Evolutionary conservation across 2,888 invertebrate genomes (phyloP).

Genomic region (Punctoribates punctum): DNA sequence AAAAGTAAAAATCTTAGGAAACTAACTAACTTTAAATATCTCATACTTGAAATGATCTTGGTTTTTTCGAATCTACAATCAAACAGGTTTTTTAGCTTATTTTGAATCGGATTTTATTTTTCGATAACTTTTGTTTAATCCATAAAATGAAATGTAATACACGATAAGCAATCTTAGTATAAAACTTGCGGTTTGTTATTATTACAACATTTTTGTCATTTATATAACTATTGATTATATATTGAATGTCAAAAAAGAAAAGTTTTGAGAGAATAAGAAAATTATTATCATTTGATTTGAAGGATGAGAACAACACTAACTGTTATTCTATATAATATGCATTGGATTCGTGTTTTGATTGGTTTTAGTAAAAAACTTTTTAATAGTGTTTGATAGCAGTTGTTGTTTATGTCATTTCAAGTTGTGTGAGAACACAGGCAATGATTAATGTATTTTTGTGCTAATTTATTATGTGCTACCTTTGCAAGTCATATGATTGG

Average conservation of each 20-base stretch:
- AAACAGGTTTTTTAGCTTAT: conserved; percentile 8
- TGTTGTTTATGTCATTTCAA: conserved; percentile 15
- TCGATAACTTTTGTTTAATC: not conserved
- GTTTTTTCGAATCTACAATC: not conserved
- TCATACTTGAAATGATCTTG: not conserved
- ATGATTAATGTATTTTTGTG: conserved; percentile 6
- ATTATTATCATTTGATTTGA: not conserved
- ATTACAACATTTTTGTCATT: not conserved
- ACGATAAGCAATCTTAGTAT: not conserved
- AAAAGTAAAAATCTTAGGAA: not conserved
- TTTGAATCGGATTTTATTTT: too few relatives aligned
- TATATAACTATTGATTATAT: conserved; percentile 11
- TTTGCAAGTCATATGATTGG: conserved; percentile 24
- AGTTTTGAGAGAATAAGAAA: not conserved
- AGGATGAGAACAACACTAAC: not conserved
- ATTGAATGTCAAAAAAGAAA: too few relatives aligned
- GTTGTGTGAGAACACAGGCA: conserved; percentile 1
- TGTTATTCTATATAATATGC: not conserved
- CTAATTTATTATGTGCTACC: conserved; percentile 35
- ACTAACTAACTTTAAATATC: not conserved
- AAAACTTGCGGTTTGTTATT: conserved; percentile 3
- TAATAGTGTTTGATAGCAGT: conserved; percentile 16
- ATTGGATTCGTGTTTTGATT: conserved; percentile 1
- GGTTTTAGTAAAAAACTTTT: not conserved
- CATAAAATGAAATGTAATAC: not conserved